Base-by-base conservation (phyloP, 2,113 vertebrate genomes). In the Gila orcuttii region DNA sequence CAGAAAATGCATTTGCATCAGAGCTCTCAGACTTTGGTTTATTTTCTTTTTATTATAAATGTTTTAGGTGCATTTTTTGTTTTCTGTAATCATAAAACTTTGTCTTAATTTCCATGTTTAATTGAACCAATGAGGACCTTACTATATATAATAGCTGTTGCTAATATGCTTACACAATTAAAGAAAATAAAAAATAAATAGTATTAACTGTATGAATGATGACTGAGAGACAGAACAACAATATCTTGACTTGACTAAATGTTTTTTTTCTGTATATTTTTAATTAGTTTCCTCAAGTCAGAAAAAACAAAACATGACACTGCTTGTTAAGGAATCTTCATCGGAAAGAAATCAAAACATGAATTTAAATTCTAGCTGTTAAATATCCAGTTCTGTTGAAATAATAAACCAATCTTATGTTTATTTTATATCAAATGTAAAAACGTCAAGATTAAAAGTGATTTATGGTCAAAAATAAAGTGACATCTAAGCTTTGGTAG, bases 381-480 rank as follows among this genome's bases (percentile, higher is more conserved):
- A 42, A 71, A 23, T 69, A 69, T 21, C 66, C 17, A 21, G 36
- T 42, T 42, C 36, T 71, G 21, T 42, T 5, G 23, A 71, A 71
- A 71, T 11, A 21, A 69, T 23, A 71, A 71, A n/a, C 36, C 10
- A 76, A 75, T 6, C 3, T 7, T 21, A 8, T 33, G 17, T 55
- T 52, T 77, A 52, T 77, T 52, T 77, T 55, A 28, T 77, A 28
- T 60, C 5, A 79, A 42, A 17, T 42, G 21, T 42, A 4, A 79
- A n/a, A 23, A 6, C 1, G 3, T 19, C 17, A 13, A 57, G 52
- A 39, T 78, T n/a, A 47, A 85, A 60, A 36, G 13, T 71, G 36
- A 68, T 55, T 47, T 77, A 47, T 84, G 80, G 60, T 75, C 47
- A 85, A 78, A 82, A 66, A 85, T 57, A 52, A 64, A 66, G 33